Conservation (phyloP, 2,113 vertebrate species). For the Tyrannus savana region DNA sequence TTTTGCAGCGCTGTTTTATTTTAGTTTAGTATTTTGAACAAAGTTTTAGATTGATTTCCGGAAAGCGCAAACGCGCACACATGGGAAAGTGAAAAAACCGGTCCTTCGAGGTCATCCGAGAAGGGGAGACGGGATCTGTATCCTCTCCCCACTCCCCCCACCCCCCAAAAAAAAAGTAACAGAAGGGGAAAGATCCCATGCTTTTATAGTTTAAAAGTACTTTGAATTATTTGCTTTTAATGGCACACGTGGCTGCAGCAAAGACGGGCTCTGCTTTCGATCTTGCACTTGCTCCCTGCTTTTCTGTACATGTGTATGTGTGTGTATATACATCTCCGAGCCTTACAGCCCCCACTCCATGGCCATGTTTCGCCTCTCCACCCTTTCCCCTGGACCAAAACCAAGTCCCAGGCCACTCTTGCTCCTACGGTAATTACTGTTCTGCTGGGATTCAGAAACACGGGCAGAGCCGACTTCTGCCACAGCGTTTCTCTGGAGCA, state of each 20-base stretch:
- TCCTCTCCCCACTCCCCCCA: background rate
- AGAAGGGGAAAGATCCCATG: background rate
- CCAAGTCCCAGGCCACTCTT: constrained; percentile 2
- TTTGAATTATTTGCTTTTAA: constrained; percentile 61
- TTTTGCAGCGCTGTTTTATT: constrained; percentile 32
- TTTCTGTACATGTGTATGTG: background rate
- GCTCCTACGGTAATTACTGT: constrained; percentile 27
- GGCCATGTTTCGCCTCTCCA: background rate
- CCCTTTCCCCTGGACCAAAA: background rate
- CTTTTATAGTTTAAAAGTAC: constrained; percentile 51
- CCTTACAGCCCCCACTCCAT: background rate
- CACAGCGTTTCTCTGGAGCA: constrained; percentile 8
- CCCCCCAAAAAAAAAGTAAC: background rate
- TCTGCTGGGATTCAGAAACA: constrained; percentile 38
- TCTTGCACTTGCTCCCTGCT: constrained; percentile 37
- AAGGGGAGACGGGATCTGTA: constrained; percentile 6
- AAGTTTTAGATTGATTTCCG: constrained; percentile 53
- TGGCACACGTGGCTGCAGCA: constrained; percentile 37
- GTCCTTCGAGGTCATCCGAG: constrained; percentile 45
- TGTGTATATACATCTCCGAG: background rate
- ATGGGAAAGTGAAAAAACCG: constrained; percentile 56
- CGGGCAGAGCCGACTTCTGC: constrained; percentile 9
- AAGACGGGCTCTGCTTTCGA: constrained; percentile 42
- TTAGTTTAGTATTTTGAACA: constrained; percentile 29
- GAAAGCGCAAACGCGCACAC: constrained; percentile 25